phyloP scores from a whole-genome alignment of 2,888 invertebrate genomes.

The Melanchra persicariae region DNA sequence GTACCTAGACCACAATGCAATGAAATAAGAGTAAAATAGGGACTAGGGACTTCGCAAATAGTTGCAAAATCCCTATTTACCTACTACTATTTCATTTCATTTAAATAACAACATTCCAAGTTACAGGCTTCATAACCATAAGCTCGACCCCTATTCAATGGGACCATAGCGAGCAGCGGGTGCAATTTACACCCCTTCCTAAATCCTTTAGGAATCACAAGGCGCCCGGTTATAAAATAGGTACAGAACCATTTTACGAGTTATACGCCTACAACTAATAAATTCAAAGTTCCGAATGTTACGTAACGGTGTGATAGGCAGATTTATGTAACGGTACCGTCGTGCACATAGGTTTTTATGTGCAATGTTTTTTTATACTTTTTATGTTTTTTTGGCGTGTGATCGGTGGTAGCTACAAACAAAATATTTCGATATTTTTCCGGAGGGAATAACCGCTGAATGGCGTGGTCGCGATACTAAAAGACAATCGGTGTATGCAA shows the following conservation, averaged over 20 bases:
- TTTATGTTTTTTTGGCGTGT: constrained; percentile 22
- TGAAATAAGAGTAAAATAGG: too few relatives aligned
- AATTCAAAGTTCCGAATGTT: constrained; percentile 41
- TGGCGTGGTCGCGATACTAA: neutral
- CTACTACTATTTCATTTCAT: neutral
- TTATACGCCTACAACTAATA: constrained; percentile 26
- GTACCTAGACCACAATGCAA: too few relatives aligned
- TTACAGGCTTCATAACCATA: constrained; percentile 6
- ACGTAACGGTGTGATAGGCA: constrained; percentile 44
- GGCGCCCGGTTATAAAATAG: constrained; percentile 25
- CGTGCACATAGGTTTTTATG: constrained; percentile 27
- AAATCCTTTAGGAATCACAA: constrained; percentile 10
- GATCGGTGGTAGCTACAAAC: neutral
- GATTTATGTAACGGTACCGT: constrained; percentile 37
- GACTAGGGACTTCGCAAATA: neutral
- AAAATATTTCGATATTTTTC: neutral
- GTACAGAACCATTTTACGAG: constrained; percentile 38
- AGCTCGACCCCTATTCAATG: constrained; percentile 8
- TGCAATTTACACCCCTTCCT: constrained; percentile 27
- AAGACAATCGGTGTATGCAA: neutral
- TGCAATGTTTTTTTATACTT: neutral
- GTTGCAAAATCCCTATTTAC: neutral
- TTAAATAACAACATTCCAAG: constrained; percentile 1
- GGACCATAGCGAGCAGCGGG: constrained; percentile 13
- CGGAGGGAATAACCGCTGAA: neutral